phyloP scores from a whole-genome alignment of 2,797 vertebrate species.

The Cuculus canorus region DNA sequence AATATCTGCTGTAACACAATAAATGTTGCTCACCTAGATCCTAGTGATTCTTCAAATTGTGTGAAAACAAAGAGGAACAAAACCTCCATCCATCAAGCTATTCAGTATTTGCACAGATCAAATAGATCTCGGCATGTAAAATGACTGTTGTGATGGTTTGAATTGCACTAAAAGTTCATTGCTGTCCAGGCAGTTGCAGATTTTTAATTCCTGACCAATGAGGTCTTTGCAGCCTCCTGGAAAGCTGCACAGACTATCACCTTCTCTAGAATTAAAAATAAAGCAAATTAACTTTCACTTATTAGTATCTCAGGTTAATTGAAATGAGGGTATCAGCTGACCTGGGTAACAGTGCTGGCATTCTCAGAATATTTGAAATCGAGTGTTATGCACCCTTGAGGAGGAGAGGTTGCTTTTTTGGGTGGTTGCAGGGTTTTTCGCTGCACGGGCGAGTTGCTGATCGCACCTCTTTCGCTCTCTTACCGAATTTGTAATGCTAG shows the following conservation, averaged over 20 bases:
- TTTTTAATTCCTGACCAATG: background rate
- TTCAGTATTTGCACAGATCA: background rate
- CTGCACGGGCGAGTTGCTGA: background rate
- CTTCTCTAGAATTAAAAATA: background rate
- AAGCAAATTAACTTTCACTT: background rate
- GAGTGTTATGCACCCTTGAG: background rate
- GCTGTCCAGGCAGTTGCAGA: background rate
- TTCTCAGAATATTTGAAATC: background rate
- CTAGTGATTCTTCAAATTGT: background rate
- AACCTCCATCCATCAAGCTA: background rate
- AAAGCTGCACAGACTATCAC: background rate
- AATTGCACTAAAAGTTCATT: background rate
- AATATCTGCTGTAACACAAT: background rate
- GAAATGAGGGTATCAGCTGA: background rate
- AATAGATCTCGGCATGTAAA: background rate
- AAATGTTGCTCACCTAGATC: background rate
- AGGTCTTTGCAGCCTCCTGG: background rate
- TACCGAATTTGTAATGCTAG: background rate
- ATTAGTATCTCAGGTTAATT: background rate
- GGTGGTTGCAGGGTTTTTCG: background rate
- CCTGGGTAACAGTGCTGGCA: background rate
- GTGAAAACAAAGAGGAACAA: background rate
- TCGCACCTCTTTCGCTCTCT: background rate
- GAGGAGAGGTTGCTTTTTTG: background rate
- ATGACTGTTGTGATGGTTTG: background rate